Conservation (phyloP, 2,113 vertebrate species). For the Crotalus viridis region DNA sequence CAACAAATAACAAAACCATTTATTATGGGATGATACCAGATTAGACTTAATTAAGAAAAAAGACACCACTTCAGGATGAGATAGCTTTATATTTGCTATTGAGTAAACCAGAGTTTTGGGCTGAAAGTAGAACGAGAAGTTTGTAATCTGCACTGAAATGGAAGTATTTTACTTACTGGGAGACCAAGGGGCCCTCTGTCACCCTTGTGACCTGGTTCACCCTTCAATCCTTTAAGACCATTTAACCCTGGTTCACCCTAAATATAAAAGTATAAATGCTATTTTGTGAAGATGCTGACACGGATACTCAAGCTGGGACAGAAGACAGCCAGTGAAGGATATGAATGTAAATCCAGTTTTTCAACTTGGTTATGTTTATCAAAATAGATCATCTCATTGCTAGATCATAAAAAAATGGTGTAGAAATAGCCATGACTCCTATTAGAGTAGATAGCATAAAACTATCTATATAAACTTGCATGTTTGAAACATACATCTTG, state of each 20-base stretch:
- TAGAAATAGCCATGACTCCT: not conserved
- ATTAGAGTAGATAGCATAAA: slow-evolving; percentile 13
- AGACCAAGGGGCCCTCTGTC: slow-evolving; percentile 98
- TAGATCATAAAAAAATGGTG: not conserved
- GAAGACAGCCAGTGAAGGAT: slow-evolving; percentile 69
- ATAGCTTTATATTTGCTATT: slow-evolving; percentile 9
- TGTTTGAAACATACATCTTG: not conserved
- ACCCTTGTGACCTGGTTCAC: slow-evolving; percentile 96
- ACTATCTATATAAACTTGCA: not conserved
- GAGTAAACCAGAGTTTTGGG: slow-evolving; percentile 67
- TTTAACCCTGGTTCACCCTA: slow-evolving; percentile 96
- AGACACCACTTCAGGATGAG: slow-evolving; percentile 40
- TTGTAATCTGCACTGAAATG: slow-evolving; percentile 69
- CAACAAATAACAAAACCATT: slow-evolving; percentile 19
- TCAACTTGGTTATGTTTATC: slow-evolving; percentile 37
- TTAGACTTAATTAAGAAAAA: slow-evolving; percentile 46
- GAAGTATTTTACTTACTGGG: slow-evolving; percentile 91
- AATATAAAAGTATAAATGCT: slow-evolving; percentile 79
- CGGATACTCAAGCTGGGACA: slow-evolving; percentile 67
- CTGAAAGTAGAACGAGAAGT: slow-evolving; percentile 64
- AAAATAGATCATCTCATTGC: not conserved
- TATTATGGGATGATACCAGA: slow-evolving; percentile 16
- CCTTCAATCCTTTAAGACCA: slow-evolving; percentile 93
- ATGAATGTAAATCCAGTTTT: slow-evolving; percentile 72
- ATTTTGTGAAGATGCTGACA: slow-evolving; percentile 73